Evolutionary conservation across 1,140 invertebrate genomes (phyloP).

Genomic region (Macrobrachium nipponense): DNA sequence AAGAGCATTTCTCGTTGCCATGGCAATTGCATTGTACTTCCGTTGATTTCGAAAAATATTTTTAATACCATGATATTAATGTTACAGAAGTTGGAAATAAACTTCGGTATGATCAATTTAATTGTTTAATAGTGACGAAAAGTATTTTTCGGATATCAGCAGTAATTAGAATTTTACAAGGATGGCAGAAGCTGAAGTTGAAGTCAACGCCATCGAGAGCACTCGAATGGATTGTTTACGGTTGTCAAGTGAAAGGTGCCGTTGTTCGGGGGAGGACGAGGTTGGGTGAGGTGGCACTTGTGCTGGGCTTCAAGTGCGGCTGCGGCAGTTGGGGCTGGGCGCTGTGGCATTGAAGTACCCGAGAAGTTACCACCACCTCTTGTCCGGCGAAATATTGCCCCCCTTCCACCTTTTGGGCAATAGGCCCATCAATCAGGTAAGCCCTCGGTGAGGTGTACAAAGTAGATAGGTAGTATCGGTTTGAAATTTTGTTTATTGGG

Average conservation of each 20-base stretch:
- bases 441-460: no score
- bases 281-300: neutral
- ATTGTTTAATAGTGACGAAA: neutral
- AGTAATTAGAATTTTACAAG: neutral
- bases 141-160: neutral
- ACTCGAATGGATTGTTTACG: slow-evolving; percentile 42
- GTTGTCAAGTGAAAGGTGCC: slow-evolving; percentile 48
- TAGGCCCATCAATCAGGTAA: neutral
- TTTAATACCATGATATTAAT: neutral
- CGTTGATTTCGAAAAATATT: neutral
- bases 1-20: slow-evolving; percentile 9
- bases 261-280: slow-evolving; percentile 37
- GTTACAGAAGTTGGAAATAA: no score
- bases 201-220: neutral
- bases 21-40: neutral
- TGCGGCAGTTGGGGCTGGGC: slow-evolving; percentile 25
- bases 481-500: no score
- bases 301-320: neutral
- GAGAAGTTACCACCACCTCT: no score
- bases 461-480: no score
- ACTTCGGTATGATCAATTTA: no score
- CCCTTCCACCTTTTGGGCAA: no score
- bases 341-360: slow-evolving; percentile 26
- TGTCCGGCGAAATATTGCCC: no score
- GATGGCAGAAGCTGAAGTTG: neutral